Evolutionary conservation across 2,113 vertebrate species (phyloP), one percentile per base, ranked within the genome.

Genomic region (Eleginops maclovinus): DNA sequence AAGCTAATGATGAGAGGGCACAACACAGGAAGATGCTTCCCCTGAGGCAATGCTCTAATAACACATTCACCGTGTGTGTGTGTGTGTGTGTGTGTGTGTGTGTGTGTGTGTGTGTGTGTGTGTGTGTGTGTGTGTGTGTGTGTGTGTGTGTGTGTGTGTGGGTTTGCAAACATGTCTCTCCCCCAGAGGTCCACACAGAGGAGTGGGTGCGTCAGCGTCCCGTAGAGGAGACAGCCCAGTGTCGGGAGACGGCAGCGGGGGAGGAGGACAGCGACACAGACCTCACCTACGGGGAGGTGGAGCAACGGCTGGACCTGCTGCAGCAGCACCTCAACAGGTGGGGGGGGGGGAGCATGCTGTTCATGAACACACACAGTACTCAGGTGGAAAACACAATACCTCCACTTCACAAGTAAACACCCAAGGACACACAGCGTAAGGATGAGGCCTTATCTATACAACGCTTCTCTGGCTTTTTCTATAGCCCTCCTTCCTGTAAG

Each of bases 301-400:
- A 99, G 84, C 97, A 98, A 84, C 94, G 97, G 51, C 90, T 99
- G 89, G 97, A 99, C 94, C 91, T 97, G 88, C 96, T 99, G 91
- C 98, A 99, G 92, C 97, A 97, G 74, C 97, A 99, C 86, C 97
- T 99, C 72, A 99, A 96, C 95, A 98, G 98, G 98, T 99, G 93
- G 0, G 62, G 2, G 1, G 21, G 10, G 26, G 59, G 1, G 21
- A 4, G 49, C 74, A 56, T 26, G 53, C 71, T 13, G 50, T 28
- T 24, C 8, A 24, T 15, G 9, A 24, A 49, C 46, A n/a, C n/a
- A n/a, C n/a, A n/a, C n/a, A n/a, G n/a, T n/a, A n/a, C n/a, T n/a
- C n/a, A n/a, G 31, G 31, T 31, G 31, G 31, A 31, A 31, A 31
- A 31, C 31, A 31, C 31, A 31, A 31, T 7, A 31, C 31, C 31